Conservation (phyloP, 2,797 vertebrate genomes). For the Ficedula albicollis region DNA sequence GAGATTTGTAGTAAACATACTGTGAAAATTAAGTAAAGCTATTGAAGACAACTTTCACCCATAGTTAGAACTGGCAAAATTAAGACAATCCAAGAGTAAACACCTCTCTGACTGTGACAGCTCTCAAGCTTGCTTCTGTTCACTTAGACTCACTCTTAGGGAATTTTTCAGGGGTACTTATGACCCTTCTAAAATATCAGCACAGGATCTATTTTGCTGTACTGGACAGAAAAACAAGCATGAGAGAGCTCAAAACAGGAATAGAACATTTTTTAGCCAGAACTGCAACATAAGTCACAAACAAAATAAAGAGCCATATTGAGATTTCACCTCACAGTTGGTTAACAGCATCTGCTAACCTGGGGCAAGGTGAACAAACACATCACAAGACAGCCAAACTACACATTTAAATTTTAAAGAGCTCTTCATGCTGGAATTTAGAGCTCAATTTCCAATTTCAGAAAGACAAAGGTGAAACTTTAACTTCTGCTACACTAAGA, state of each 20-base stretch:
- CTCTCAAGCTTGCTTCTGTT: not conserved
- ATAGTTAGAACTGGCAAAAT: not conserved
- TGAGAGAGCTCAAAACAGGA: not conserved
- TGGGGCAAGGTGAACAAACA: not conserved
- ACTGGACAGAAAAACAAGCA: not conserved
- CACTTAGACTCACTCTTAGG: fast-evolving
- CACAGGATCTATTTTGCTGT: not conserved
- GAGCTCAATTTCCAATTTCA: not conserved
- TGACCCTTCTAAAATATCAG: not conserved
- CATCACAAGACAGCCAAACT: not conserved
- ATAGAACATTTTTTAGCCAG: not conserved
- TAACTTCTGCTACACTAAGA: not conserved
- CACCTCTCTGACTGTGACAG: not conserved
- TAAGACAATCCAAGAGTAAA: not conserved
- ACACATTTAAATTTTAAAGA: not conserved
- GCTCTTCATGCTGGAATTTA: not conserved
- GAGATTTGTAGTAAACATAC: not conserved
- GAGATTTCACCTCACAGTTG: not conserved
- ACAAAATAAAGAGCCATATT: not conserved
- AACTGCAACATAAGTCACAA: not conserved
- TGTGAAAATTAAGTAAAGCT: not conserved
- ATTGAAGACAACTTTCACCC: not conserved
- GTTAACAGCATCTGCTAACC: not conserved
- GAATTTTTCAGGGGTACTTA: not conserved
- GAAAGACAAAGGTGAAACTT: not conserved